A percentile compares a stretch with the other conserved stretches of the same genome.
Evolutionary conservation across 2,797 vertebrate species (phyloP).

Genomic region (Carduelis carduelis): DNA sequence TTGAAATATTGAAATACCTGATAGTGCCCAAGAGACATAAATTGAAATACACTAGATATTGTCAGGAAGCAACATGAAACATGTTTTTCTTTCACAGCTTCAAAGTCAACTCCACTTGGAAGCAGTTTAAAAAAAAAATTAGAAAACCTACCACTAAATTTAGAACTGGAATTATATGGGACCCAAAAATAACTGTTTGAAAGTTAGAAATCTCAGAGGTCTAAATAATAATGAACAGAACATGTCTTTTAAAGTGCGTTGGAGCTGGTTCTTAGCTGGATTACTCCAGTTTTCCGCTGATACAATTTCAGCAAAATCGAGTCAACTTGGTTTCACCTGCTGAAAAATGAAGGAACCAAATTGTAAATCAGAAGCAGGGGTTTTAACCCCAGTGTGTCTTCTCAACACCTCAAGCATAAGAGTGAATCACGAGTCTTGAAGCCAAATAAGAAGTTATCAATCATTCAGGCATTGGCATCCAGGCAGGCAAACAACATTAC

Average conservation of each 20-base stretch:
- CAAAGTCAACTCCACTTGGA: not conserved
- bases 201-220: slow-evolving; percentile 12
- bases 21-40: not conserved
- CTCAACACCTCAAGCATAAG: not conserved
- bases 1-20: not conserved
- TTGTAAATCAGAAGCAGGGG: not conserved
- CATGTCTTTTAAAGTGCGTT: not conserved
- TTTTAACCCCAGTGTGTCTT: not conserved
- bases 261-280: not conserved
- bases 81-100: not conserved
- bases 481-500: slow-evolving; percentile 4
- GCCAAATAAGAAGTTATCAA: not conserved
- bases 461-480: not conserved
- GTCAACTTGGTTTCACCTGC: slow-evolving; percentile 4
- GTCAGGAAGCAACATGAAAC: slow-evolving; percentile 4
- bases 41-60: not conserved
- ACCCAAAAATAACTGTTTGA: slow-evolving; percentile 3
- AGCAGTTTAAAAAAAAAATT: not conserved
- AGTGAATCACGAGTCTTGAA: not conserved
- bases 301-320: not conserved
- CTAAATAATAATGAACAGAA: slow-evolving; percentile 19
- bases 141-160: not conserved
- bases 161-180: slow-evolving; percentile 5
- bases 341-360: not conserved
- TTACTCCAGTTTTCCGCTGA: slow-evolving; percentile 4